These are phyloP conservation scores for Crotalus helleri DNA, from an alignment of 2,113 vertebrate genomes.

Conservation along the genomic window DNA sequence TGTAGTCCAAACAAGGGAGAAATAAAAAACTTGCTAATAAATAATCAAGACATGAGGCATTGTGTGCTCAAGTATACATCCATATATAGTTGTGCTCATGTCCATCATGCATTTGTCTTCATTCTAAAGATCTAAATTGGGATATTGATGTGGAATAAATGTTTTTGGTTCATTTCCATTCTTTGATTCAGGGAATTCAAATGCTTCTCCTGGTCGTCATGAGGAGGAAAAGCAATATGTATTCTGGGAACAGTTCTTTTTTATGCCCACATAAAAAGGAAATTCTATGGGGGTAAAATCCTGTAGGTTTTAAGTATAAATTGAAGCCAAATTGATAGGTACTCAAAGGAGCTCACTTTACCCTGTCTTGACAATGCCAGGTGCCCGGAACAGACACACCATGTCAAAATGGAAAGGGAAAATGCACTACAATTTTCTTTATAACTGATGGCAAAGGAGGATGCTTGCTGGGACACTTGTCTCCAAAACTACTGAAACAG, in stretches of 20 bases:
- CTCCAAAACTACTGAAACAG: slow-evolving; percentile 36
- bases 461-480: slow-evolving; percentile 31
- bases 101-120: neutral
- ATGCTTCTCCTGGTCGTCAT: slow-evolving; percentile 51
- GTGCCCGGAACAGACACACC: neutral
- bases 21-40: neutral
- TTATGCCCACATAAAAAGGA: slow-evolving; percentile 41
- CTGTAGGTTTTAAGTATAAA: neutral
- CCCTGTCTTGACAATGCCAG: slow-evolving; percentile 30
- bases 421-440: slow-evolving; percentile 16
- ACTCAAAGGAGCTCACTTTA: slow-evolving; percentile 22
- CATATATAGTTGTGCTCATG: neutral
- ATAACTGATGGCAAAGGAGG: slow-evolving; percentile 33
- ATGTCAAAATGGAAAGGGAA: neutral
- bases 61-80: neutral
- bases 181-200: neutral
- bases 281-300: slow-evolving; percentile 25
- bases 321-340: slow-evolving; percentile 17
- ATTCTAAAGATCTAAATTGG: neutral
- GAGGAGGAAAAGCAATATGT: slow-evolving; percentile 41
- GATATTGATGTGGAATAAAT: neutral
- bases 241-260: slow-evolving; percentile 37
- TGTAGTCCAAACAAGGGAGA: neutral
- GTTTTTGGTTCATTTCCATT: neutral
- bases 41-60: neutral